These are phyloP conservation scores for Kryptolebias marmoratus DNA, from an alignment of 2,113 vertebrate species.

Conservation along the genomic window DNA sequence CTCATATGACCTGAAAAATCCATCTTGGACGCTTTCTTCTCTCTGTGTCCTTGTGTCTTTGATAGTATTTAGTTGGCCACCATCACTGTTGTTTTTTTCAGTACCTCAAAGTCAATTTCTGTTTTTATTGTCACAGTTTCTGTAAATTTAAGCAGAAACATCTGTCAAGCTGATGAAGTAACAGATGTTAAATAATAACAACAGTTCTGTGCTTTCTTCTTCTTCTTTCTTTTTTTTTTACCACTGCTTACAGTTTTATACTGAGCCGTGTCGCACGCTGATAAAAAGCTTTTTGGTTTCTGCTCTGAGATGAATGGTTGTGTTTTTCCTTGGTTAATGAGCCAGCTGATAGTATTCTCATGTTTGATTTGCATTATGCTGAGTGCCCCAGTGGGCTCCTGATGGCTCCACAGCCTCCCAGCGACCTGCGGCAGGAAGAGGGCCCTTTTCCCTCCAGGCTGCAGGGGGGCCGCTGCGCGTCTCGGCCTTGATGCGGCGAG, in stretches of 20 bases:
- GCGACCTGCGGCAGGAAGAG: slow-evolving; percentile 34
- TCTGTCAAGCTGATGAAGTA: slow-evolving; percentile 63
- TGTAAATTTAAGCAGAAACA: slow-evolving; percentile 48
- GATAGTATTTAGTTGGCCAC: slow-evolving; percentile 40
- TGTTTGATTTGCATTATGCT: slow-evolving; percentile 67
- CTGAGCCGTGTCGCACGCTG: slow-evolving; percentile 38
- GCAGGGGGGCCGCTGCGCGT: slow-evolving; percentile 14
- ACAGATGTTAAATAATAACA: slow-evolving; percentile 70
- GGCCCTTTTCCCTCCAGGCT: slow-evolving; percentile 39
- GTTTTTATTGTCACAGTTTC: slow-evolving; percentile 59
- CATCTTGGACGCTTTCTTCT: slow-evolving; percentile 53
- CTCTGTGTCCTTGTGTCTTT: slow-evolving; percentile 62
- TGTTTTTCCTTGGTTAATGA: slow-evolving; percentile 69
- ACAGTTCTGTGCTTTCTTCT: slow-evolving; percentile 21
- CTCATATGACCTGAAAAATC: slow-evolving; percentile 73
- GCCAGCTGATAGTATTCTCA: slow-evolving; percentile 67
- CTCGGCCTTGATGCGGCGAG: slow-evolving; percentile 21
- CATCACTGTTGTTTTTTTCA: slow-evolving; percentile 41
- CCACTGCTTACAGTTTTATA: slow-evolving; percentile 47
- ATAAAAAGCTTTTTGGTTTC: slow-evolving; percentile 56
- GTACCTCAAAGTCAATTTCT: slow-evolving; percentile 52
- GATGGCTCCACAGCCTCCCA: slow-evolving; percentile 14
- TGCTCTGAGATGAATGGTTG: slow-evolving; percentile 55
- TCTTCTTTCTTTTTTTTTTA: slow-evolving; percentile 25
- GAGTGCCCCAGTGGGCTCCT: slow-evolving; percentile 42